Percentiles rank a stretch among this genome's conserved stretches.
Evolutionary conservation across 2,113 vertebrate species (phyloP).

Genomic region (Danionella cerebrum): DNA sequence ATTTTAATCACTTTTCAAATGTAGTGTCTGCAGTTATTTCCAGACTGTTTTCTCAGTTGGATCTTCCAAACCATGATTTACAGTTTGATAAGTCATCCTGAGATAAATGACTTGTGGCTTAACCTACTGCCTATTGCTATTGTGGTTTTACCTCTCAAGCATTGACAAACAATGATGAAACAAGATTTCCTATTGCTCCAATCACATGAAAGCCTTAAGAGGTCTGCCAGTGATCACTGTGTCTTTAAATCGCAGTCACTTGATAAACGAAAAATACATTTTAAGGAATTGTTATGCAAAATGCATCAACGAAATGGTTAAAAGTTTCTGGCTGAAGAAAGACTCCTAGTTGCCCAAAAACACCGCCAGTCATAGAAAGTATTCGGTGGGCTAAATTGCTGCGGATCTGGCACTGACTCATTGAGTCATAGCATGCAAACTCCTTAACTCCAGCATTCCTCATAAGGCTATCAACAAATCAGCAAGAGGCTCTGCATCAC

Average conservation of each 20-base stretch:
- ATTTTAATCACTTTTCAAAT: too few relatives aligned
- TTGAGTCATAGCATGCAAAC: too few relatives aligned
- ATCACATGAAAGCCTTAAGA: slow-evolving; percentile 4
- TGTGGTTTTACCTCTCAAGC: slow-evolving; percentile 1
- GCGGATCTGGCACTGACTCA: too few relatives aligned
- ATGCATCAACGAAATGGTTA: background rate
- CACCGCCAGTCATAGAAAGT: background rate
- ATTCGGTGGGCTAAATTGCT: too few relatives aligned
- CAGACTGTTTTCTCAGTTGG: too few relatives aligned
- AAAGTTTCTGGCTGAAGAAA: slow-evolving; percentile 1
- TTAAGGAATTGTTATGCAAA: slow-evolving; percentile 35
- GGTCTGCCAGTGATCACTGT: background rate
- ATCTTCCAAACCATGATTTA: background rate
- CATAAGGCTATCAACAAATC: too few relatives aligned
- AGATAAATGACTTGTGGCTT: background rate
- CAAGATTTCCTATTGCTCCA: background rate
- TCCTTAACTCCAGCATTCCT: too few relatives aligned
- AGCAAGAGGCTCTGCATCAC: too few relatives aligned
- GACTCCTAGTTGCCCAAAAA: background rate
- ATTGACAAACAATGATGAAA: background rate
- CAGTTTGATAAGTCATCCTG: background rate
- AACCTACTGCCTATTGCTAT: slow-evolving; percentile 1
- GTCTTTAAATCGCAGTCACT: background rate
- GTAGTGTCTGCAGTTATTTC: too few relatives aligned
- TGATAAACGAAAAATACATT: slow-evolving; percentile 36